Evolutionary conservation across 2,113 vertebrate species (phyloP), one percentile per base, ranked within the genome.

Genomic region (Nothocercus nigrocapillus): DNA sequence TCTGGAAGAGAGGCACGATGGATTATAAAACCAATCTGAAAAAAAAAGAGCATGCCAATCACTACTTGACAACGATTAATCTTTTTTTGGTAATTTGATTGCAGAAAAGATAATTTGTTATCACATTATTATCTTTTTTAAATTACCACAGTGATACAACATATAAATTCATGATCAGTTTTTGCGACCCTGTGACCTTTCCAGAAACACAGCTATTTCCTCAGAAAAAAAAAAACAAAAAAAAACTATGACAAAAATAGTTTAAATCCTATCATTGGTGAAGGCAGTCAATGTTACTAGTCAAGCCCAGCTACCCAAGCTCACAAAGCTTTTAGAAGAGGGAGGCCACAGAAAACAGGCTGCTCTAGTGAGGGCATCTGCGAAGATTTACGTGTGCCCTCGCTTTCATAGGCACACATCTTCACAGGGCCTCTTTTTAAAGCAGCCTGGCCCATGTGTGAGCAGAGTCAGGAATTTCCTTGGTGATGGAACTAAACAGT

Each of bases 371-470:
- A 74, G 28, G 2, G 11, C 45, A 83, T 56, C 64, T 27, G 30
- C 83, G 27, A 9, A 82, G 51, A 32, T 20, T 28, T 69, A 34
- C 18, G 2, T 10, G 7, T n/a, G 45, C 36, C 8, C 72, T 75
- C 56, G 34, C 70, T 27, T 91, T 76, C 7, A 2, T 45, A 76
- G 54, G 28, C 6, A 0, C 7, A 5, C 45, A 24, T 77, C 70
- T 42, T 58, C 93, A 94, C 89, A 88, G 75, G 22, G 79, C 72
- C 64, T 51, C 88, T 68, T 85, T 88, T 82, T 87, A 95, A 73
- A 94, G 78, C 7, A 0, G 0, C 34, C 81, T 76, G 62, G 84
- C 89, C 85, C 70, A 44, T 19, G 8, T 38, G 27, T 25, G 13
- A 83, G 79, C 78, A 88, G 34, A 1, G 79, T 58, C 16, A n/a